phyloP scores from a whole-genome alignment of 2,888 invertebrate species.

The Melanophora roralis region DNA sequence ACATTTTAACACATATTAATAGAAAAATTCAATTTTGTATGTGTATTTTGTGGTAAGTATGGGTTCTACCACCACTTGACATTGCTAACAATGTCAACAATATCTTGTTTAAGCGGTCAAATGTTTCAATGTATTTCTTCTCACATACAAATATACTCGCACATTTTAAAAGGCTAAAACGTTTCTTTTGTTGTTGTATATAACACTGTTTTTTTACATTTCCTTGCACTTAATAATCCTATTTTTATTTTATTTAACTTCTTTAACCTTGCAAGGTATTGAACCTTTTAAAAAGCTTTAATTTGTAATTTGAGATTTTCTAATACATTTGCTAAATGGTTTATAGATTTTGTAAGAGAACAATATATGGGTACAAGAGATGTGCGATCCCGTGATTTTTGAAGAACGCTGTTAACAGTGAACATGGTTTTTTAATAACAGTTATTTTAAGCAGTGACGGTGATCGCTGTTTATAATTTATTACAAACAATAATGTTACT shows the following conservation, averaged over 20 bases:
- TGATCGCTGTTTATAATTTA: too few species aligned
- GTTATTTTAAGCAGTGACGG: too few species aligned
- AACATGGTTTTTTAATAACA: too few species aligned
- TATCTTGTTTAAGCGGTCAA: slow-evolving; percentile 60
- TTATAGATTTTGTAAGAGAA: background rate
- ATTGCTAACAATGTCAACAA: slow-evolving; percentile 62
- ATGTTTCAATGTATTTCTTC: slow-evolving; percentile 33
- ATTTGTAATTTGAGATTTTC: slow-evolving; percentile 51
- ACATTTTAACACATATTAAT: slow-evolving; percentile 44
- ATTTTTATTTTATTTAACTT: slow-evolving; percentile 1
- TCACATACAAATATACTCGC: background rate
- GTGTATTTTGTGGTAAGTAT: slow-evolving; percentile 41
- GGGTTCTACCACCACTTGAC: slow-evolving; percentile 60
- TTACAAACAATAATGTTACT: too few species aligned
- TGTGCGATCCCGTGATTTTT: too few species aligned
- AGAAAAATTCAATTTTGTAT: slow-evolving; percentile 23
- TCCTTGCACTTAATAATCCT: slow-evolving; percentile 26
- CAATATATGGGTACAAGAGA: too few species aligned
- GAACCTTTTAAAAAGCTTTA: slow-evolving; percentile 16
- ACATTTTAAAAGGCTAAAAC: too few species aligned
- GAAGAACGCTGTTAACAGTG: too few species aligned
- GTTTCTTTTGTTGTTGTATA: background rate
- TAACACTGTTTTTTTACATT: slow-evolving; percentile 15
- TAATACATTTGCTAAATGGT: background rate
- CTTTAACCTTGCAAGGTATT: slow-evolving; percentile 54